Conservation (phyloP, 2,888 invertebrate genomes). For the Nemotelus pantherinus region DNA sequence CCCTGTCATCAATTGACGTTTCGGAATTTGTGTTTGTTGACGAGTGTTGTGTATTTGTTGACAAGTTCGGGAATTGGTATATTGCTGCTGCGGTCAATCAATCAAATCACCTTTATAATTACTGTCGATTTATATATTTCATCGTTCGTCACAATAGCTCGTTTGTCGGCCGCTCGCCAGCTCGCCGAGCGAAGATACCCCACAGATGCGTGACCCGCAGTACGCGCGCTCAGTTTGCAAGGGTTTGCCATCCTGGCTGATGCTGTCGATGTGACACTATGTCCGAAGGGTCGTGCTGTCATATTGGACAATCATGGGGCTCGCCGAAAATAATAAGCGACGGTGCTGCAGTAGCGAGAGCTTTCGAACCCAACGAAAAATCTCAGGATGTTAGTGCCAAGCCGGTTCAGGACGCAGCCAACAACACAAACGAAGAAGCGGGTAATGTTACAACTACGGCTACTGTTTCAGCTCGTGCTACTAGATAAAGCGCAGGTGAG, state of each 20-base stretch:
- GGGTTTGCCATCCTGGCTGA: conserved; percentile 98
- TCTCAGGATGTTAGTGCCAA: conserved; percentile 99
- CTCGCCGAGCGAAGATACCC: conserved; percentile 75
- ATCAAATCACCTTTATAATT: too few relatives aligned
- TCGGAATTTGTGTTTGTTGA: too few relatives aligned
- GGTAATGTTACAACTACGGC: conserved; percentile 99
- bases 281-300: conserved; percentile 99
- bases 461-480: conserved; percentile 95
- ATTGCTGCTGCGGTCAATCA: too few relatives aligned
- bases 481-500: conserved; percentile 61
- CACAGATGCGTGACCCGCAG: conserved; percentile 97
- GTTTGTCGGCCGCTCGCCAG: conserved; percentile 66
- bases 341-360: conserved; percentile 99
- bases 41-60: too few relatives aligned
- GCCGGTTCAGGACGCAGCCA: conserved; percentile 98
- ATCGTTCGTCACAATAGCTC: conserved; percentile 72
- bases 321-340: conserved; percentile 99
- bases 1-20: too few relatives aligned
- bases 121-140: conserved; percentile 68
- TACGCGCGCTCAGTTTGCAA: conserved; percentile 95
- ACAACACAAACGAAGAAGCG: conserved; percentile 99
- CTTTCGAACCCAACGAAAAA: conserved; percentile 97
- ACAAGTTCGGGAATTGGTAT: too few relatives aligned
- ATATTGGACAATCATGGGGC: conserved; percentile 99
- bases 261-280: conserved; percentile 99